phyloP scores from a whole-genome alignment of 1,140 invertebrate species.

The Drosophila dunni region DNA sequence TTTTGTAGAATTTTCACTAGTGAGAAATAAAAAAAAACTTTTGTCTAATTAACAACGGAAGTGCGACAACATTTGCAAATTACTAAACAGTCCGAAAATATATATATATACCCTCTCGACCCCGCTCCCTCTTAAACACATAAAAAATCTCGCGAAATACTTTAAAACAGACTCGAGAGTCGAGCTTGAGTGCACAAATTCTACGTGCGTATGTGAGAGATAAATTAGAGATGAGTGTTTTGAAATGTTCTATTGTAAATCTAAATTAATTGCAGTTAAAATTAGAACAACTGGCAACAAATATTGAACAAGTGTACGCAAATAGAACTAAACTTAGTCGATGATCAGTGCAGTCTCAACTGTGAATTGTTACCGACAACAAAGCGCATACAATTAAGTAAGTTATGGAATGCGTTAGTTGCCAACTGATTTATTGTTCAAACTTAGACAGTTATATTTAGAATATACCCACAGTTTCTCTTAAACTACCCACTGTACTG shows the following conservation, averaged over 20 bases:
- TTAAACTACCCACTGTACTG: background rate
- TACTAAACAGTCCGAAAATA: constrained; percentile 5
- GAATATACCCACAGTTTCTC: background rate
- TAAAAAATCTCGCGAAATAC: constrained; percentile 13
- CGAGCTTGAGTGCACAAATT: constrained; percentile 55
- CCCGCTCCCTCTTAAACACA: constrained; percentile 1
- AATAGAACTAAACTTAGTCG: constrained; percentile 48
- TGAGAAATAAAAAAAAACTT: constrained; percentile 8
- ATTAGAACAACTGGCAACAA: constrained; percentile 57
- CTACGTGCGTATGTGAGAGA: constrained; percentile 3
- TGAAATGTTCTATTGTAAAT: constrained; percentile 45
- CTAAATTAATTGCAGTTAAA: constrained; percentile 70
- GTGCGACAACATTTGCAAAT: constrained; percentile 44
- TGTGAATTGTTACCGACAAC: constrained; percentile 7
- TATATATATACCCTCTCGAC: background rate
- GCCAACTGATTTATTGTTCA: background rate
- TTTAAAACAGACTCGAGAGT: constrained; percentile 35
- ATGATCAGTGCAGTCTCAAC: background rate
- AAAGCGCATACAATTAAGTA: background rate
- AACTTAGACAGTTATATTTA: background rate
- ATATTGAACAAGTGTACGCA: constrained; percentile 53
- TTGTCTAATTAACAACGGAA: constrained; percentile 49
- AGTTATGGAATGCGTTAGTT: background rate
- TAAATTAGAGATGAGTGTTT: constrained; percentile 30
- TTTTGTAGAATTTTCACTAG: background rate